phyloP scores from a whole-genome alignment of 2,888 invertebrate genomes.

The Caenorhabditis sp. region DNA sequence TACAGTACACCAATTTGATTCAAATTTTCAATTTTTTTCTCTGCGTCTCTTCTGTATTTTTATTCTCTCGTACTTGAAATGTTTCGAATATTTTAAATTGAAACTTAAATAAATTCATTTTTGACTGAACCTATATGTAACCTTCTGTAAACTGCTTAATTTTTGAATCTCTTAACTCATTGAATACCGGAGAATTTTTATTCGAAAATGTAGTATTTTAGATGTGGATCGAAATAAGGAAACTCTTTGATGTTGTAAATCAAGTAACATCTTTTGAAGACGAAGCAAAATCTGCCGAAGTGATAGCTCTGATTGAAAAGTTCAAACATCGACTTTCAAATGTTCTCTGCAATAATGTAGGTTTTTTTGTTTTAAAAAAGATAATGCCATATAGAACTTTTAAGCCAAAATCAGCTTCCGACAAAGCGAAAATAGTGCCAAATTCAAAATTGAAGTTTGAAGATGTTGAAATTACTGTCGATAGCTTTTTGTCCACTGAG shows the following conservation, averaged over 20 bases:
- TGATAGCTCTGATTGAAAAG: constrained; percentile 13
- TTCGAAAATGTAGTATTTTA: neutral
- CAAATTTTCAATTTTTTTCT: constrained; percentile 14
- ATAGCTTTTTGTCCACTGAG: constrained; percentile 34
- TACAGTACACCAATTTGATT: constrained; percentile 22
- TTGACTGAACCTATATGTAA: too few relatives aligned
- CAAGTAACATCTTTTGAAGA: constrained; percentile 26
- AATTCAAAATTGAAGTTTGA: constrained; percentile 11
- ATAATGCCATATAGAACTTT: neutral
- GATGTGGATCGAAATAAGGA: constrained; percentile 40
- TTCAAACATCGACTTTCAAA: constrained; percentile 23
- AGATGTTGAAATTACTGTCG: constrained; percentile 32
- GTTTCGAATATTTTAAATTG: neutral
- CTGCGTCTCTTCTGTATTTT: constrained; percentile 15
- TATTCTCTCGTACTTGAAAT: neutral
- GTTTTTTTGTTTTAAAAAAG: neutral
- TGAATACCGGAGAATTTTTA: too few relatives aligned
- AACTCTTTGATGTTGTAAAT: constrained; percentile 23
- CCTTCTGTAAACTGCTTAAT: too few relatives aligned
- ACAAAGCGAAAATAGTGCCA: constrained; percentile 15
- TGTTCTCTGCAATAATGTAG: constrained; percentile 27
- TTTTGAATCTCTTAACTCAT: too few relatives aligned
- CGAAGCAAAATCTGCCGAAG: constrained; percentile 1
- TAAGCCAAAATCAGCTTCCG: neutral
- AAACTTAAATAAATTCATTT: too few relatives aligned